These are phyloP conservation scores for Brachionus asplanchnoidis DNA, from an alignment of 1,140 invertebrate genomes.

Conservation along the genomic window DNA sequence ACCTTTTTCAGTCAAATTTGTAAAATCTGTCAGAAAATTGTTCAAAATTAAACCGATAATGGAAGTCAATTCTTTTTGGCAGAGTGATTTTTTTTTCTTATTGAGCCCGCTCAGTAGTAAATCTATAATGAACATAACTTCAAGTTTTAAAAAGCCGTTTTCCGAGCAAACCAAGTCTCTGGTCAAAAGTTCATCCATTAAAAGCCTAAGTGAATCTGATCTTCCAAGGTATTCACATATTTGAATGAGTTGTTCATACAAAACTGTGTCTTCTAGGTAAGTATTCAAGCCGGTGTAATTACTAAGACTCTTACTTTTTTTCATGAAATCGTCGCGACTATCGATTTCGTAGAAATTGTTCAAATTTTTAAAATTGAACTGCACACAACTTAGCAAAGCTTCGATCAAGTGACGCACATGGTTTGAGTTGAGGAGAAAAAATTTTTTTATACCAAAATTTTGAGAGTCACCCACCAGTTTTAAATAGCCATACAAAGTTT, in stretches of 20 bases:
- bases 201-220: neutral
- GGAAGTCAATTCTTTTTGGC: neutral
- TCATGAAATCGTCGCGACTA: neutral
- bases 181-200: neutral
- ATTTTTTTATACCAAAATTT: neutral
- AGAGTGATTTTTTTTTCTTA: neutral
- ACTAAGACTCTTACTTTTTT: neutral
- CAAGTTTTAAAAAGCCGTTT: neutral
- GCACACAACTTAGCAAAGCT: constrained; percentile 10
- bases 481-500: constrained; percentile 15
- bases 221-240: constrained; percentile 1
- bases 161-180: neutral
- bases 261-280: constrained; percentile 20
- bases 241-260: neutral
- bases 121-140: neutral
- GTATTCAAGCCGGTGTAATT: constrained; percentile 1
- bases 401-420: neutral
- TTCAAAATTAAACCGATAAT: neutral
- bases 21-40: neutral
- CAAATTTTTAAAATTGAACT: constrained; percentile 26
- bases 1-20: neutral
- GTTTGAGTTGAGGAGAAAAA: constrained; percentile 6
- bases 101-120: neutral
- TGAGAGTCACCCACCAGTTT: neutral
- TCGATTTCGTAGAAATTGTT: constrained; percentile 29